phyloP scores from a whole-genome alignment of 1,140 invertebrate genomes.

The Dryas iulia region DNA sequence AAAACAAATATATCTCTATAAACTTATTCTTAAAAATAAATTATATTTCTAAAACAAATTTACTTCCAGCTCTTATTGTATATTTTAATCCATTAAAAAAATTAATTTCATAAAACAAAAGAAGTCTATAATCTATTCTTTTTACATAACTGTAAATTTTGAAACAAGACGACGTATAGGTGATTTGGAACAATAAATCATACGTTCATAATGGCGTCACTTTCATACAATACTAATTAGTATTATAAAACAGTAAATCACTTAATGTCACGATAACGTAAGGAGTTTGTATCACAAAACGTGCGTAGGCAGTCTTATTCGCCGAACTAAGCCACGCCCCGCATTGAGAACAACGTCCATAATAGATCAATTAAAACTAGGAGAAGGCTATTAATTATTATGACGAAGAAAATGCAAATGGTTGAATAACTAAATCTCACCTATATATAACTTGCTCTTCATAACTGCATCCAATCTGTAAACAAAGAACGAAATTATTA shows the following conservation, averaged over 20 bases:
- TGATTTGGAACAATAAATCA: not conserved
- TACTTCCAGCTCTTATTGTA: too few species aligned
- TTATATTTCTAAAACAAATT: too few species aligned
- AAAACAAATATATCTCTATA: too few species aligned
- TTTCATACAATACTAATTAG: not conserved
- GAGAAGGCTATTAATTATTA: conserved; percentile 52
- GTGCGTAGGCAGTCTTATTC: conserved; percentile 57
- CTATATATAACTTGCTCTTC: conserved; percentile 56
- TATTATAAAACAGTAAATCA: not conserved
- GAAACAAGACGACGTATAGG: not conserved
- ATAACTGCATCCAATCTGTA: conserved; percentile 69
- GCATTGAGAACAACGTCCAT: conserved; percentile 49
- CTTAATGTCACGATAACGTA: not conserved
- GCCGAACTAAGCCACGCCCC: conserved; percentile 47
- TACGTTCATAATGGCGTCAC: not conserved
- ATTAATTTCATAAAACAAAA: too few species aligned
- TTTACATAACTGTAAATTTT: not conserved
- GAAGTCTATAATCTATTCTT: too few species aligned
- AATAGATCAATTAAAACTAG: conserved; percentile 54
- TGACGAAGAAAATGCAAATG: conserved; percentile 23
- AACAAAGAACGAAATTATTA: conserved; percentile 33
- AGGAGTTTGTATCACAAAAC: not conserved
- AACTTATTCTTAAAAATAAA: too few species aligned
- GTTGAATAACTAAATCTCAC: conserved; percentile 34
- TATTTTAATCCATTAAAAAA: too few species aligned